These are phyloP conservation scores for Chloroceryle inda DNA, from an alignment of 2,797 vertebrate genomes.

Conservation along the genomic window DNA sequence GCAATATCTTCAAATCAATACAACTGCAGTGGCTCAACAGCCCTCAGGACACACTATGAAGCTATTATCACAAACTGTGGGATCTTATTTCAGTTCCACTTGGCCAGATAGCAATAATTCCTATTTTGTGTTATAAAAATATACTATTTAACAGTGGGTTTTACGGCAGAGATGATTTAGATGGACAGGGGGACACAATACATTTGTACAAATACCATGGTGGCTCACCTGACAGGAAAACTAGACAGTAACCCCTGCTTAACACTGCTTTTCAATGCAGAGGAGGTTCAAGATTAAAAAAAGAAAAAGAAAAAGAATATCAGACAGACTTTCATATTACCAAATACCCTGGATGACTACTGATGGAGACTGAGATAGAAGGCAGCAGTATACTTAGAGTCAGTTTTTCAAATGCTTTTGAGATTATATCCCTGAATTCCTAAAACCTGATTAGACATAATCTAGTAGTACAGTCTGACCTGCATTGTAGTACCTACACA, in stretches of 20 bases:
- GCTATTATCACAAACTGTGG: slow-evolving; percentile 26
- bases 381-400: neutral
- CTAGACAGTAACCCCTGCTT: neutral
- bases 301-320: neutral
- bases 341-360: neutral
- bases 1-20: slow-evolving; percentile 40
- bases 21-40: neutral
- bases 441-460: neutral
- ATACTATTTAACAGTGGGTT: neutral
- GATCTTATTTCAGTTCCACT: slow-evolving; percentile 27
- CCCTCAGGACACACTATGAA: slow-evolving; percentile 30
- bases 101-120: slow-evolving; percentile 5
- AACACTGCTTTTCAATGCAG: neutral
- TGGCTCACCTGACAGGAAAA: neutral
- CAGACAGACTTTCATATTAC: neutral
- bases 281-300: neutral
- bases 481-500: neutral
- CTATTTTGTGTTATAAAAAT: slow-evolving; percentile 13
- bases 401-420: neutral
- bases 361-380: neutral
- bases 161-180: slow-evolving; percentile 1
- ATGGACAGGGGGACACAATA: neutral
- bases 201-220: slow-evolving; percentile 1
- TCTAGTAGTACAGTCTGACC: neutral
- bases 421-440: neutral